These are phyloP conservation scores for Saccopteryx leptura DNA, from an alignment of 2,113 vertebrate genomes.

Conservation along the genomic window DNA sequence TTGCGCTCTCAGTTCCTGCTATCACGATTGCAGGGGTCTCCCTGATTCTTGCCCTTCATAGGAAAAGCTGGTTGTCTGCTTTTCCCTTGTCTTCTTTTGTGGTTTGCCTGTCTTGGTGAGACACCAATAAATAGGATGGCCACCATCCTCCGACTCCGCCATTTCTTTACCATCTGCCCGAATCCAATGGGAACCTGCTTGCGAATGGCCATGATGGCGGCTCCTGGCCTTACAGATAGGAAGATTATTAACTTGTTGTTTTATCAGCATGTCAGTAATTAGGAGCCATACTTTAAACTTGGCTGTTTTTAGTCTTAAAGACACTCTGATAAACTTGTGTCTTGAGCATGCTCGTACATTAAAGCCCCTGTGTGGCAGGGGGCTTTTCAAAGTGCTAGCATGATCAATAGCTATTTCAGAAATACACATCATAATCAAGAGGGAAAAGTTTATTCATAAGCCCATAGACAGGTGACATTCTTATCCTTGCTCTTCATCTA, in stretches of 20 bases:
- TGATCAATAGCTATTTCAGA: background rate
- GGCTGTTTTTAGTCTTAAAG: background rate
- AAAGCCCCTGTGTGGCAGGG: background rate
- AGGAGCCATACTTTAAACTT: background rate
- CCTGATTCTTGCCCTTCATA: too few species aligned
- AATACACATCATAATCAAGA: background rate
- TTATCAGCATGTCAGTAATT: background rate
- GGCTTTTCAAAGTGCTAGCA: background rate
- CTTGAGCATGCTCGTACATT: background rate
- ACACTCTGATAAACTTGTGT: background rate
- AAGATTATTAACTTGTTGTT: background rate
- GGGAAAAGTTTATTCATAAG: background rate
- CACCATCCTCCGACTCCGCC: too few species aligned
- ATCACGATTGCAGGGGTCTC: too few species aligned
- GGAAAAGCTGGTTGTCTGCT: too few species aligned
- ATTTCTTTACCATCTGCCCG: too few species aligned
- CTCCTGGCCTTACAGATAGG: background rate
- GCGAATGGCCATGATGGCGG: too few species aligned
- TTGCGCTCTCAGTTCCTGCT: too few species aligned
- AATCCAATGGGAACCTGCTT: too few species aligned
- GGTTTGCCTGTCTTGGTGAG: too few species aligned
- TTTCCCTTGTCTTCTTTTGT: too few species aligned
- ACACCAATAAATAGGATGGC: too few species aligned
- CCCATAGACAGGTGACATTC: background rate
- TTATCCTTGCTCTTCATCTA: background rate